Evolutionary conservation across 2,888 invertebrate genomes (phyloP).

Genomic region (Trissoscelio sp.): DNA sequence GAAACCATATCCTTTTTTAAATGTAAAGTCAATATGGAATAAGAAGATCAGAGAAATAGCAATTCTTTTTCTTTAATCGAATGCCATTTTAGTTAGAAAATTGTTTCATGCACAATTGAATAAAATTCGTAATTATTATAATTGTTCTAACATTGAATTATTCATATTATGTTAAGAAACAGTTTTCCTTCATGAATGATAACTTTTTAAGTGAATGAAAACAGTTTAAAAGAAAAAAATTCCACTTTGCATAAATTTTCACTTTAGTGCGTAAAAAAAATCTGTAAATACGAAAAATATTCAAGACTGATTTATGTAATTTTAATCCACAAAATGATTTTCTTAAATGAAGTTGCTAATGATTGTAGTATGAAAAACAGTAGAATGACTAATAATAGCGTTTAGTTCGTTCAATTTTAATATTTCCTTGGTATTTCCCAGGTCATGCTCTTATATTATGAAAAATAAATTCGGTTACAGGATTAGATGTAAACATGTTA

Average conservation of each 20-base stretch:
- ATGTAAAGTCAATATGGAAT: neutral
- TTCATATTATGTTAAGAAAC: neutral
- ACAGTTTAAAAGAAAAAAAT: conserved; percentile 5
- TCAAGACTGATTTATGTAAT: conserved; percentile 53
- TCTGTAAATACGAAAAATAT: conserved; percentile 16
- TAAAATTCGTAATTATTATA: neutral
- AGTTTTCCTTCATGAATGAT: no score
- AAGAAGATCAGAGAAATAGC: neutral
- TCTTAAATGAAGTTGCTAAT: conserved; percentile 32
- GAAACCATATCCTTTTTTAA: neutral
- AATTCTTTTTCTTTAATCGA: neutral
- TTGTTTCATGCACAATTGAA: neutral
- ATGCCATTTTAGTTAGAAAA: neutral
- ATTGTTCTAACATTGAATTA: neutral
- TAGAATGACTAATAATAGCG: conserved; percentile 17
- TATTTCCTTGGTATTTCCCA: neutral
- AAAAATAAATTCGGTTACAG: neutral
- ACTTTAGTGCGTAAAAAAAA: conserved; percentile 6
- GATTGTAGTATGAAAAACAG: conserved; percentile 43
- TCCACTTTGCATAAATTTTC: conserved; percentile 32
- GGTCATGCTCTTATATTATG: neutral
- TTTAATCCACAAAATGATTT: conserved; percentile 46
- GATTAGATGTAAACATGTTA: neutral
- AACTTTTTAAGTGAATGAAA: neutral
- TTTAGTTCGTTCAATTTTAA: conserved; percentile 15